A percentile compares a stretch with the other conserved stretches of the same genome.
These are phyloP conservation scores for Centruroides vittatus DNA, from an alignment of 1,140 invertebrate genomes.

Conservation along the genomic window DNA sequence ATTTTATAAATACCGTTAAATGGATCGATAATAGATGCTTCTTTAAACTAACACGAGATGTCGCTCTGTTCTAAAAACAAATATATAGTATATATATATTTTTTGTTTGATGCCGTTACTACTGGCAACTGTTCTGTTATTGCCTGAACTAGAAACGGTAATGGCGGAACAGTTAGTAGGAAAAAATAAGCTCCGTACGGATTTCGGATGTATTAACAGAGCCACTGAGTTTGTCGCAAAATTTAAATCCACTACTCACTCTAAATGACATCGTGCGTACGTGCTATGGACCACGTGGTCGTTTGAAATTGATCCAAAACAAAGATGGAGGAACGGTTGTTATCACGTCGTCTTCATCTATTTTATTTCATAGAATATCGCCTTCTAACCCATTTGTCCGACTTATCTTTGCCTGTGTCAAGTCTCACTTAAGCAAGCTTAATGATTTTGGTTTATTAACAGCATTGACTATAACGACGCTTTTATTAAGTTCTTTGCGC, in stretches of 20 bases:
- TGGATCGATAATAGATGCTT: too few species aligned
- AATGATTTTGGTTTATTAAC: slow-evolving; percentile 1
- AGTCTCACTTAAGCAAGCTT: neutral
- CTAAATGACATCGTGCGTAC: neutral
- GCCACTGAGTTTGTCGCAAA: too few species aligned
- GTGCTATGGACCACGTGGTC: neutral
- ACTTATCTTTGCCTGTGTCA: slow-evolving; percentile 2
- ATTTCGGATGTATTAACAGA: too few species aligned
- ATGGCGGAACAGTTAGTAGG: too few species aligned
- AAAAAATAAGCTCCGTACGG: too few species aligned
- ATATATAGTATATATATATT: too few species aligned
- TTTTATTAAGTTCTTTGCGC: neutral
- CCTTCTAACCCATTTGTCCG: slow-evolving; percentile 1
- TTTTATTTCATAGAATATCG: slow-evolving; percentile 1
- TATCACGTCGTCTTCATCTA: slow-evolving; percentile 4
- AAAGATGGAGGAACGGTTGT: neutral
- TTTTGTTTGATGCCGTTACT: too few species aligned
- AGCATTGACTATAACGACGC: neutral
- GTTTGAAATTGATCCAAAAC: slow-evolving; percentile 3
- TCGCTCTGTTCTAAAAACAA: too few species aligned
- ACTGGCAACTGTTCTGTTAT: too few species aligned
- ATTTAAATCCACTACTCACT: neutral
- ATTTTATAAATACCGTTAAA: too few species aligned
- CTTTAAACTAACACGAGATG: too few species aligned
- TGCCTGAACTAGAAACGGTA: too few species aligned